These are phyloP conservation scores for Smittia sp. DNA, from an alignment of 2,888 invertebrate species.

Conservation along the genomic window DNA sequence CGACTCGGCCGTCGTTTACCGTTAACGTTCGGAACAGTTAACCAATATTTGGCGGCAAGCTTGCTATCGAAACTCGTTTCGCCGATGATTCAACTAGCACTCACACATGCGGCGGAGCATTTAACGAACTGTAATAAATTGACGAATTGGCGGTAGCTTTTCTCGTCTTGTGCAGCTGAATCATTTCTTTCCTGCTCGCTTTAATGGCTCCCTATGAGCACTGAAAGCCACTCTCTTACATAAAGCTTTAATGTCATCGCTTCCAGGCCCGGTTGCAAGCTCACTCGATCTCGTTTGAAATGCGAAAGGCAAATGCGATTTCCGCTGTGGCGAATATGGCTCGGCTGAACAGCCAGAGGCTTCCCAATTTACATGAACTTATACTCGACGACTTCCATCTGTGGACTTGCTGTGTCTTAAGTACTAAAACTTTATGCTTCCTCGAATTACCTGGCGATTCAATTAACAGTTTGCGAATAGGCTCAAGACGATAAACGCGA, in stretches of 20 bases:
- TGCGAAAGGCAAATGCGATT: background rate
- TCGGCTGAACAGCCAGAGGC: background rate
- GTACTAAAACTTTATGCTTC: too few species aligned
- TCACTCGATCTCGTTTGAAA: too few species aligned
- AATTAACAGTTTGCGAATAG: too few species aligned
- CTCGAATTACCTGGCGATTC: too few species aligned
- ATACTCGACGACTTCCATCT: too few species aligned
- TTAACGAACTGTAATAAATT: background rate
- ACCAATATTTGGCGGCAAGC: slow-evolving; percentile 36
- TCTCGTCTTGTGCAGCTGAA: background rate
- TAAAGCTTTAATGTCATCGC: background rate
- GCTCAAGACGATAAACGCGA: too few species aligned
- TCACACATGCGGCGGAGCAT: background rate
- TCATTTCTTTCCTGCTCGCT: slow-evolving; percentile 2
- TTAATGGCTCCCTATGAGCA: background rate
- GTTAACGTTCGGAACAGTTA: slow-evolving; percentile 36
- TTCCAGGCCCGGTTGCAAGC: background rate
- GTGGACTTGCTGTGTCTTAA: too few species aligned
- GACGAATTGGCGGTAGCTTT: background rate
- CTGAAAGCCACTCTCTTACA: background rate
- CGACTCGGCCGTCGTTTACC: slow-evolving; percentile 16
- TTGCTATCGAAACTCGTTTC: slow-evolving; percentile 31
- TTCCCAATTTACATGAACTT: background rate
- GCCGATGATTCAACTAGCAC: background rate
- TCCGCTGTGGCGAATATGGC: background rate